A percentile compares a stretch with the other conserved stretches of the same genome.
These are phyloP conservation scores for Bombus vancouverensis DNA, from an alignment of 1,140 invertebrate species.

Conservation along the genomic window DNA sequence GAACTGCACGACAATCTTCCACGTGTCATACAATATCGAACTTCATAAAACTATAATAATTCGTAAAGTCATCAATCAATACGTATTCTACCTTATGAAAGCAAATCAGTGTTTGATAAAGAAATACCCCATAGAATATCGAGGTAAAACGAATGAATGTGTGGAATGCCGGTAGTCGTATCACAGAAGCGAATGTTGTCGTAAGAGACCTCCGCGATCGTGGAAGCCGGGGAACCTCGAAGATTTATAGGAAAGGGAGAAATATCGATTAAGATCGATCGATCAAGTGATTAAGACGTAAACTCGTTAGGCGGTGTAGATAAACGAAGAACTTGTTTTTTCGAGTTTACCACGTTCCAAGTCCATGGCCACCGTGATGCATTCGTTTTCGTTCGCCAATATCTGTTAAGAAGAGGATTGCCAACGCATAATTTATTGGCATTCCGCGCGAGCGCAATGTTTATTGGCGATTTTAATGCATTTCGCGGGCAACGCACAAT, in stretches of 20 bases:
- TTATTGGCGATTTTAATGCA: constrained; percentile 66
- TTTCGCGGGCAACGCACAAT: constrained; percentile 37
- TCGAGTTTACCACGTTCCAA: constrained; percentile 44
- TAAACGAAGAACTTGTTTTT: constrained; percentile 14
- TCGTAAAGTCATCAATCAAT: no score
- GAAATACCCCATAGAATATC: no score
- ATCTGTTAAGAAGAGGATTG: constrained; percentile 52
- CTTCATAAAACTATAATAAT: no score
- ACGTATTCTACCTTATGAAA: no score
- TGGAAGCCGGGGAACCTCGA: constrained; percentile 6
- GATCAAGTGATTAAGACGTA: constrained; percentile 62
- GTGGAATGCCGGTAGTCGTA: no score
- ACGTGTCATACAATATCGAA: no score
- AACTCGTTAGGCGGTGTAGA: constrained; percentile 46
- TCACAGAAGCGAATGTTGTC: no score
- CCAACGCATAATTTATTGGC: constrained; percentile 66
- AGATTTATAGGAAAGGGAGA: constrained; percentile 57
- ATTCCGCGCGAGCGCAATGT: constrained; percentile 59
- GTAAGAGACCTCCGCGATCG: constrained; percentile 20
- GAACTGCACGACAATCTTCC: no score
- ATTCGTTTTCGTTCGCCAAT: constrained; percentile 56
- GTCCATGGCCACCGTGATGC: constrained; percentile 1
- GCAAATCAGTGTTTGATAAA: no score
- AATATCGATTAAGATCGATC: constrained; percentile 60
- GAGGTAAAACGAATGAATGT: no score